phyloP scores from a whole-genome alignment of 2,888 invertebrate genomes.

The Spodoptera littoralis region DNA sequence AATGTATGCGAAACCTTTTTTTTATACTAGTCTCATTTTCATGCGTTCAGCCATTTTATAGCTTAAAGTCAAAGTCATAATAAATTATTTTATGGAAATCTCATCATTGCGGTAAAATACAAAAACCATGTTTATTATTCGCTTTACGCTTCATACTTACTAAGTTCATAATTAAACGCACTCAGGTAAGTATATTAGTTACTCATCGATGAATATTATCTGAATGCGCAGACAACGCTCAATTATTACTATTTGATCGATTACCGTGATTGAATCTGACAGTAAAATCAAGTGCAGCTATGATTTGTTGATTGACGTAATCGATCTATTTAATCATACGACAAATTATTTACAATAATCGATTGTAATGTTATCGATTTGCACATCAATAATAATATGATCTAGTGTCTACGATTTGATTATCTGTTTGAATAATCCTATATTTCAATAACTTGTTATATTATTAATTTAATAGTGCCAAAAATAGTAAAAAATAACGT shows the following conservation, averaged over 20 bases:
- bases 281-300: conserved; percentile 8
- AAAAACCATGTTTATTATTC: too few species aligned
- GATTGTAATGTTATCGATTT: conserved; percentile 12
- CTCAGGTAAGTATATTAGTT: not conserved
- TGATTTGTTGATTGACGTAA: conserved; percentile 23
- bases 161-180: too few species aligned
- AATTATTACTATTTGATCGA: conserved; percentile 20
- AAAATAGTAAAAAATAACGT: too few species aligned
- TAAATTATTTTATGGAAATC: too few species aligned
- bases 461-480: too few species aligned
- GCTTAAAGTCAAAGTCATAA: too few species aligned
- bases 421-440: not conserved
- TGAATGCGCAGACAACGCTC: conserved; percentile 9
- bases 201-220: not conserved
- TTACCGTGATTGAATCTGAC: conserved; percentile 29
- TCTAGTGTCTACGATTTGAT: not conserved
- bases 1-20: too few species aligned
- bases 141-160: too few species aligned
- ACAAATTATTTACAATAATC: conserved; percentile 6
- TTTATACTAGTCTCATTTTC: too few species aligned
- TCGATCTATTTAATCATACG: conserved; percentile 16
- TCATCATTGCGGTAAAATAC: too few species aligned
- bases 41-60: too few species aligned
- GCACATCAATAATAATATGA: not conserved
- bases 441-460: too few species aligned